Conservation (phyloP, 2,888 invertebrate genomes). For the Apomyelois bistriatella region DNA sequence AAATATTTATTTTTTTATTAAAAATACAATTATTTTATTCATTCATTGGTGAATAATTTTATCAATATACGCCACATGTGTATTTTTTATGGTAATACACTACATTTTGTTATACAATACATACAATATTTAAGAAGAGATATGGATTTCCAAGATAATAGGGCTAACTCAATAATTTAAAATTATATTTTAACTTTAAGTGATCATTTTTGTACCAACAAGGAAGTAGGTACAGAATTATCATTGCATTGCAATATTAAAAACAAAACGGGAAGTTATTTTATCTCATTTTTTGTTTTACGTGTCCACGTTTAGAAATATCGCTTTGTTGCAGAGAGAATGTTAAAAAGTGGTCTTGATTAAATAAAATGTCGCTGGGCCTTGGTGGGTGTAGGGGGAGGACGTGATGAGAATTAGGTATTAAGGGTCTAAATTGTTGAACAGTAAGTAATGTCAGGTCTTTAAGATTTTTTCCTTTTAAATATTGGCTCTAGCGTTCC, state of each 20-base stretch:
- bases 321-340: conserved; percentile 56
- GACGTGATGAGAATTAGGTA: conserved; percentile 62
- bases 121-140: too few relatives aligned
- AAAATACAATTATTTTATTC: too few relatives aligned
- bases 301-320: conserved; percentile 39
- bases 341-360: conserved; percentile 75
- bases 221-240: not conserved
- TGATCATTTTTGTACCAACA: not conserved
- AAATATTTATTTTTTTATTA: too few relatives aligned
- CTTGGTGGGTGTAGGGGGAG: conserved; percentile 33
- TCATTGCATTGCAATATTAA: not conserved
- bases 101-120: too few relatives aligned
- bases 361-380: conserved; percentile 71
- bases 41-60: too few relatives aligned
- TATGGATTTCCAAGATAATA: too few relatives aligned
- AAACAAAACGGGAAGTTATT: conserved; percentile 7
- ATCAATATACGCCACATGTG: too few relatives aligned
- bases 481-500: conserved; percentile 25
- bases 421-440: conserved; percentile 30
- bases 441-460: conserved; percentile 43
- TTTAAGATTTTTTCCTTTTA: conserved; percentile 26
- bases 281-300: conserved; percentile 22
- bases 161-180: too few relatives aligned
- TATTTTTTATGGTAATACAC: too few relatives aligned
- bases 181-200: too few relatives aligned